These are phyloP conservation scores for Zygaena filipendulae DNA, from an alignment of 2,888 invertebrate genomes.

Conservation along the genomic window DNA sequence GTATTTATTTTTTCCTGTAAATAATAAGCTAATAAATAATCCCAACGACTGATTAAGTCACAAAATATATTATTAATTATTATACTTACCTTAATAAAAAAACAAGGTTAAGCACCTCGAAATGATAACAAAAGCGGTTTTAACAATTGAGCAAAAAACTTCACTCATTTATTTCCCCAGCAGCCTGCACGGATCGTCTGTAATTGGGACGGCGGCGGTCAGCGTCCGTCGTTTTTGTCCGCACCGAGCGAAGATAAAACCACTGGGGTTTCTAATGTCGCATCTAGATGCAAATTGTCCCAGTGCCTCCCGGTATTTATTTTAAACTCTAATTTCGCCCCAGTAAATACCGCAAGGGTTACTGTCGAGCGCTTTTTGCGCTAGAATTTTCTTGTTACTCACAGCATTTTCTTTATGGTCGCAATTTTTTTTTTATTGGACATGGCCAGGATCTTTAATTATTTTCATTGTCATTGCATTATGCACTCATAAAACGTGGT, in stretches of 20 bases:
- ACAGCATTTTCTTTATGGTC: slow-evolving; percentile 3
- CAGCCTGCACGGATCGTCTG: background rate
- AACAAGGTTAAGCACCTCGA: no score
- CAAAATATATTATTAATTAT: no score
- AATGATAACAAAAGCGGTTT: no score
- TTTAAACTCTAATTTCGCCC: slow-evolving; percentile 53
- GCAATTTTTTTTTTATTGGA: slow-evolving; percentile 21
- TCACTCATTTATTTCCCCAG: no score
- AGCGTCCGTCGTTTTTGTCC: slow-evolving; percentile 18
- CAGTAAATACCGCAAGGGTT: slow-evolving; percentile 56
- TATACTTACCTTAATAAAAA: no score
- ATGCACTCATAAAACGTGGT: no score
- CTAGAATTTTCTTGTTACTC: slow-evolving; percentile 14
- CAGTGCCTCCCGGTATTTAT: slow-evolving; percentile 51
- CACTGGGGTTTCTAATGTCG: slow-evolving; percentile 42
- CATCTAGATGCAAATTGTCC: slow-evolving; percentile 66
- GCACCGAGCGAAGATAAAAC: slow-evolving; percentile 36
- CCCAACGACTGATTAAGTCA: no score
- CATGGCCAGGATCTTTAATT: no score
- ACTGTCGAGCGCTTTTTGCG: slow-evolving; percentile 23
- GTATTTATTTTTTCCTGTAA: no score
- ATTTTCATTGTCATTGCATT: no score
- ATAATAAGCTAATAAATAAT: no score
- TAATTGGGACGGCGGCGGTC: slow-evolving; percentile 19
- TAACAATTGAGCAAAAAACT: no score